Percentiles rank a stretch among this genome's conserved stretches.
Evolutionary conservation across 1,140 invertebrate species (phyloP).

Genomic region (Drosophila punjabiensis): DNA sequence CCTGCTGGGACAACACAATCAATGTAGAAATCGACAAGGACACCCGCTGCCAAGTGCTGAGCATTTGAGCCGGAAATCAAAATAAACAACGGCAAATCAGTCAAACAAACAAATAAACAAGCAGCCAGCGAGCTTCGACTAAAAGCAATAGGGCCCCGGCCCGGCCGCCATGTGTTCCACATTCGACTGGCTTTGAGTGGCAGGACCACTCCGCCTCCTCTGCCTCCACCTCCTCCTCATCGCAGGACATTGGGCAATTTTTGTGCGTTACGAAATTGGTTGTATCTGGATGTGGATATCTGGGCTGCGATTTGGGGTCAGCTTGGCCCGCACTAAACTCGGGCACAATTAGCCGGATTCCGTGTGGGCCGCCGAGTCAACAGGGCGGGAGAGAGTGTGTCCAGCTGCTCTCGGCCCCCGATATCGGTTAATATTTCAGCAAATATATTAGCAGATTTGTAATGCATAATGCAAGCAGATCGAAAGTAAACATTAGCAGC

Average conservation of each 20-base stretch:
- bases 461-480: slow-evolving; percentile 34
- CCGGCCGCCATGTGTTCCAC: slow-evolving; percentile 45
- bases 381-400: slow-evolving; percentile 47
- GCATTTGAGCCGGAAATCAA: slow-evolving; percentile 80
- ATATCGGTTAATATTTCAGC: slow-evolving; percentile 51
- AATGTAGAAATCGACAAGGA: slow-evolving; percentile 74
- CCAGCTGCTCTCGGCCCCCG: slow-evolving; percentile 3
- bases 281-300: slow-evolving; percentile 13
- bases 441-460: slow-evolving; percentile 42
- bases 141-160: slow-evolving; percentile 74
- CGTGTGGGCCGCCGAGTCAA: slow-evolving; percentile 58
- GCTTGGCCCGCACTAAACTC: slow-evolving; percentile 32
- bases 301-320: slow-evolving; percentile 10
- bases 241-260: slow-evolving; percentile 49
- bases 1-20: slow-evolving; percentile 76
- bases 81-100: slow-evolving; percentile 82
- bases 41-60: slow-evolving; percentile 41
- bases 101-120: slow-evolving; percentile 80
- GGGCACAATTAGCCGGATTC: slow-evolving; percentile 51
- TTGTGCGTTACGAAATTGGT: slow-evolving; percentile 58
- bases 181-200: slow-evolving; percentile 36
- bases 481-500: slow-evolving; percentile 8
- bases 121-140: slow-evolving; percentile 41
- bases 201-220: neutral
- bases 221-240: slow-evolving; percentile 8